Evolutionary conservation across 2,888 invertebrate genomes (phyloP).

Genomic region (Brassicogethes aeneus): DNA sequence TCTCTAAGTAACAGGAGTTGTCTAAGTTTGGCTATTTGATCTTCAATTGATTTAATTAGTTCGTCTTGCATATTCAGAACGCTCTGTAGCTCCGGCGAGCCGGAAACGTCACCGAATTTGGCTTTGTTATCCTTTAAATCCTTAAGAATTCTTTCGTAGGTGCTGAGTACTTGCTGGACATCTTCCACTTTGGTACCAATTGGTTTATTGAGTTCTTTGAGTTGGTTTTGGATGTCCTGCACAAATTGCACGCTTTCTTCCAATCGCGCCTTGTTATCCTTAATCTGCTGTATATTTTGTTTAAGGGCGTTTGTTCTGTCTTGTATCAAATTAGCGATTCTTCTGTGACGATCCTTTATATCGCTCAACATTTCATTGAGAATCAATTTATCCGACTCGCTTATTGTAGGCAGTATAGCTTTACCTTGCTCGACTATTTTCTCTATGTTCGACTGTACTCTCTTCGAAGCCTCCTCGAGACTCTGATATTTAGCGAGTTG

Average conservation of each 20-base stretch:
- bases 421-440: constrained; percentile 73
- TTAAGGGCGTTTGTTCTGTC: constrained; percentile 66
- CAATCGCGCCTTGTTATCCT: constrained; percentile 70
- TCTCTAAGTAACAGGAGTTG: constrained; percentile 74
- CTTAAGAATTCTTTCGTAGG: constrained; percentile 68
- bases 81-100: constrained; percentile 67
- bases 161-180: constrained; percentile 70
- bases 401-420: constrained; percentile 68
- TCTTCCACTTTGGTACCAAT: constrained; percentile 83
- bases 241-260: constrained; percentile 74
- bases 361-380: constrained; percentile 72
- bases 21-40: constrained; percentile 72
- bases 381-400: constrained; percentile 76
- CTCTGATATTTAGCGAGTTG: constrained; percentile 80
- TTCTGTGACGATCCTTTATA: constrained; percentile 67
- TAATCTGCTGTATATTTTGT: constrained; percentile 71
- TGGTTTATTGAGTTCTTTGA: constrained; percentile 76
- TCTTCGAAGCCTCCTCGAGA: constrained; percentile 63
- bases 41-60: constrained; percentile 74
- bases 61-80: constrained; percentile 78
- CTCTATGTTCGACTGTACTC: constrained; percentile 60
- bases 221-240: constrained; percentile 70
- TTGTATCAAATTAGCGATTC: constrained; percentile 64
- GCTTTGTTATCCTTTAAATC: constrained; percentile 71
- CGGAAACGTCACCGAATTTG: constrained; percentile 68